Percentiles rank a stretch among this genome's conserved stretches.
phyloP scores from a whole-genome alignment of 1,140 invertebrate genomes.

The Lasioglossum baleicum region DNA sequence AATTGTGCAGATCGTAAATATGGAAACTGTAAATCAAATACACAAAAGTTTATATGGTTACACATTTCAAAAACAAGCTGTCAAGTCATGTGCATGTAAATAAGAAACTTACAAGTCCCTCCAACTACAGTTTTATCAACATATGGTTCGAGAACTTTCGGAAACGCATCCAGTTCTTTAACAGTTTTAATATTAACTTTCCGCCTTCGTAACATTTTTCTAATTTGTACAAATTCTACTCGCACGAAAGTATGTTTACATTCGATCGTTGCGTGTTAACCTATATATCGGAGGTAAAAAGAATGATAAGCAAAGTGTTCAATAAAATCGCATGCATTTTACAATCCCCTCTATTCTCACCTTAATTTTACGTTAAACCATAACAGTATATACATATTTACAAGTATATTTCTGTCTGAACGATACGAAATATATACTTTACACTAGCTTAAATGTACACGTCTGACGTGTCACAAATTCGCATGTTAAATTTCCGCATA shows the following conservation, averaged over 20 bases:
- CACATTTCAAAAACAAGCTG: not conserved
- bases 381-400: slow-evolving; percentile 37
- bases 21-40: slow-evolving; percentile 84
- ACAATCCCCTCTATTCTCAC: not conserved
- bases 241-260: slow-evolving; percentile 1
- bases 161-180: slow-evolving; percentile 93
- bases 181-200: slow-evolving; percentile 79
- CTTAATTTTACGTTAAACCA: slow-evolving; percentile 18
- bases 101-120: slow-evolving; percentile 85
- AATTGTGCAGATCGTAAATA: slow-evolving; percentile 90
- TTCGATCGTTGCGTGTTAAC: slow-evolving; percentile 29
- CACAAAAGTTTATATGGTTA: slow-evolving; percentile 42
- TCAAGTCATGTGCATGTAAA: not conserved
- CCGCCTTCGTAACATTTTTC: slow-evolving; percentile 70
- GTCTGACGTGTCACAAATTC: not conserved
- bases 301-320: not conserved
- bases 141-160: slow-evolving; percentile 92
- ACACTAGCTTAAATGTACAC: not conserved
- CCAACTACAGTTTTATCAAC: slow-evolving; percentile 90
- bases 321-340: not conserved
- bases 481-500: not conserved
- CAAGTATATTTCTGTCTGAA: not conserved
- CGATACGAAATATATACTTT: not conserved
- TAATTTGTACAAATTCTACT: slow-evolving; percentile 21
- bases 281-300: slow-evolving; percentile 24